A percentile compares a stretch with the other conserved stretches of the same genome.
phyloP scores from a whole-genome alignment of 2,113 vertebrate genomes.

The Pelodiscus sinensis region DNA sequence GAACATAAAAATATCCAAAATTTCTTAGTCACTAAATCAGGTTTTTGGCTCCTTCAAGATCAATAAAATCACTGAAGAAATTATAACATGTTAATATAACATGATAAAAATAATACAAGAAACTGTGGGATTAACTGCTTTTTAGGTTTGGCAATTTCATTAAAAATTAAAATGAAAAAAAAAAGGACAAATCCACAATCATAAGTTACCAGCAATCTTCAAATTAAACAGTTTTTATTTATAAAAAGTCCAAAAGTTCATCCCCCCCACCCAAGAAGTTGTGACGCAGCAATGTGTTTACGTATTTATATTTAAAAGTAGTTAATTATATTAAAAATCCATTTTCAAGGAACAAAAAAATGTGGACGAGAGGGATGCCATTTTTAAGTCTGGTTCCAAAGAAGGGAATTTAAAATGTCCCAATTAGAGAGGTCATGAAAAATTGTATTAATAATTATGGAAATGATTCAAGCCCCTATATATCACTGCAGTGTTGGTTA shows the following conservation, averaged over 20 bases:
- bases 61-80: not conserved
- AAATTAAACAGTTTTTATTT: not conserved
- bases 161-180: not conserved
- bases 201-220: not conserved
- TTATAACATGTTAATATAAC: not conserved
- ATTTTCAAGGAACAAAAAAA: not conserved
- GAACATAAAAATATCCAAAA: not conserved
- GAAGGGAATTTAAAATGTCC: not conserved
- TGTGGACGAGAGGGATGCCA: not conserved
- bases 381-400: not conserved
- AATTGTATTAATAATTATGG: not conserved
- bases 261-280: not conserved
- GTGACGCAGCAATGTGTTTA: not conserved
- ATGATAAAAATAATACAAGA: not conserved
- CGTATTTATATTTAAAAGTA: not conserved
- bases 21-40: not conserved
- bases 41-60: not conserved
- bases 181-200: not conserved
- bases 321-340: not conserved
- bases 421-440: not conserved
- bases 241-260: not conserved
- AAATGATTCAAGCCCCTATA: not conserved
- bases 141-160: not conserved
- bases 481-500: not conserved
- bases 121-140: not conserved